A percentile compares a stretch with the other conserved stretches of the same genome.
Conservation (phyloP, 2,888 invertebrate genomes). For the Amiota minor region DNA sequence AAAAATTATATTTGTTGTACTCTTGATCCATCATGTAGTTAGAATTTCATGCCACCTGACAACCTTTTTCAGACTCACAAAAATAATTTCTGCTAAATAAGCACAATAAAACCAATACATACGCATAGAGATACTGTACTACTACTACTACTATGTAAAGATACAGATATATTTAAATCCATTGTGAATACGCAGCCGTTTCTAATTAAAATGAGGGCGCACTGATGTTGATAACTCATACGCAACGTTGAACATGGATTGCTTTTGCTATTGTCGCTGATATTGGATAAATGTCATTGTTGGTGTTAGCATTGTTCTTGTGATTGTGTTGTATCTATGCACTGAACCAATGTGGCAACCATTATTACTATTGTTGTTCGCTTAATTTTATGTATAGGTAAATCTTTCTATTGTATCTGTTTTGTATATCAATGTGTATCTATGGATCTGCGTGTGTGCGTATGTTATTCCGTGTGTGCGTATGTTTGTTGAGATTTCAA, state of each 20-base stretch:
- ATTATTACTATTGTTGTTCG: constrained; percentile 10
- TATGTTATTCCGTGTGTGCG: too few relatives aligned
- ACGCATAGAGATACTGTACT: not conserved
- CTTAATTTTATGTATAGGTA: constrained; percentile 6
- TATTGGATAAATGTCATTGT: constrained; percentile 24
- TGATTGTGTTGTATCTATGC: constrained; percentile 32
- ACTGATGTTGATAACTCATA: constrained; percentile 40
- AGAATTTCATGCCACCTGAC: too few relatives aligned
- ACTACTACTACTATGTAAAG: not conserved
- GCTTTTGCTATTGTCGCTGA: not conserved
- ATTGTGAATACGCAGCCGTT: constrained; percentile 46
- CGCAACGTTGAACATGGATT: constrained; percentile 26
- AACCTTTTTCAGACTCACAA: too few relatives aligned
- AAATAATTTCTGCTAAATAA: not conserved
- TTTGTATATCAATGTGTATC: not conserved
- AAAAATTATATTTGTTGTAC: too few relatives aligned
- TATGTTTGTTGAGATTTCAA: constrained; percentile 16
- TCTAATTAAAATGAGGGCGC: constrained; percentile 43
- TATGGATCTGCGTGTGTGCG: not conserved
- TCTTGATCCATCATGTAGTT: too few relatives aligned
- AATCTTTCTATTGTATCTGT: not conserved
- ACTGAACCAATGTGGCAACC: constrained; percentile 10
- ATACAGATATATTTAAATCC: constrained; percentile 25
- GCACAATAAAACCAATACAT: not conserved
- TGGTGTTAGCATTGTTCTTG: constrained; percentile 40